Evolutionary conservation across 1,140 invertebrate species (phyloP).

Genomic region (Calliphora vicina): DNA sequence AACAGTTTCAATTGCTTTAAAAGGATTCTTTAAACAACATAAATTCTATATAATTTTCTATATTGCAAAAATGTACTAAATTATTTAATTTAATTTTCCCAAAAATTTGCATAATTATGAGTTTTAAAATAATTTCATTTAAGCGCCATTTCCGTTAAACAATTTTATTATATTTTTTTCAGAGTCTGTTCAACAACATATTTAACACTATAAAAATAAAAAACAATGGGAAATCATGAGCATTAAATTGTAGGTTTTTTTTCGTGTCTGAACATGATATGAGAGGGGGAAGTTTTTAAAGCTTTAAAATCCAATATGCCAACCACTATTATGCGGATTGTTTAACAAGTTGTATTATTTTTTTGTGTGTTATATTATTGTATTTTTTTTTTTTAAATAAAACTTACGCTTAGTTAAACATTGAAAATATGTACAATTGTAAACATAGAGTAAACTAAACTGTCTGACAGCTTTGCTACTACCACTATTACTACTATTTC

Average conservation of each 20-base stretch:
- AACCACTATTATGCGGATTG: constrained; percentile 4
- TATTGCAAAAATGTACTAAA: too few species aligned
- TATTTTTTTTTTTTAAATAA: background rate
- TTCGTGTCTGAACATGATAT: background rate
- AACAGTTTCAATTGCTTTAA: too few species aligned
- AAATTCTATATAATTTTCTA: too few species aligned
- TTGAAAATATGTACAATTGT: constrained; percentile 1
- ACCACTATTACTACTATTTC: background rate
- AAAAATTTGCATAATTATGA: background rate
- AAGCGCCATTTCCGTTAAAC: constrained; percentile 6
- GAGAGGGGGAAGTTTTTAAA: background rate
- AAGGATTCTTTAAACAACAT: too few species aligned
- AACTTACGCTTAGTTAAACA: constrained; percentile 9
- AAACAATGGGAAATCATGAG: background rate
- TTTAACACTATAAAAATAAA: background rate
- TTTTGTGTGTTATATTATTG: background rate
- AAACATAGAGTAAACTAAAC: background rate
- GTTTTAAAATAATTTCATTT: background rate
- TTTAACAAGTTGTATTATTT: constrained; percentile 2
- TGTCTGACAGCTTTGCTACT: background rate
- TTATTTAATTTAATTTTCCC: too few species aligned
- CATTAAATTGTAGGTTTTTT: background rate
- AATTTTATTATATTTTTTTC: background rate
- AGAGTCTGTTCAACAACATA: background rate
- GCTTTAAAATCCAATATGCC: background rate